Percentiles rank a stretch among this genome's conserved stretches.
Conservation (phyloP, 2,113 vertebrate genomes). For the Anas platyrhynchos region DNA sequence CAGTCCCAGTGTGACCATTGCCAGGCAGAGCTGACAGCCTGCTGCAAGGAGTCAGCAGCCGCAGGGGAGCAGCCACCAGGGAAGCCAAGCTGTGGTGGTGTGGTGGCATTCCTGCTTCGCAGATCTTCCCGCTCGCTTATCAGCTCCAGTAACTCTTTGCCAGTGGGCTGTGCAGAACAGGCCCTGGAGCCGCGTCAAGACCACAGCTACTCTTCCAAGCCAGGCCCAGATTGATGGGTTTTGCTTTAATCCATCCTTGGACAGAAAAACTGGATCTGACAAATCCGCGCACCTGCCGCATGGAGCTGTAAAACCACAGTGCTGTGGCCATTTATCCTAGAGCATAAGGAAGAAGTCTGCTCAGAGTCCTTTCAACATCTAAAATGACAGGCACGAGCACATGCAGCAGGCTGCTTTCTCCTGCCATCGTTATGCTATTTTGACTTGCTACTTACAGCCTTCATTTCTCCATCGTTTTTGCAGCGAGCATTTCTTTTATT, state of each 20-base stretch:
- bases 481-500: not conserved
- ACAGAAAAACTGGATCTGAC: slow-evolving; percentile 36
- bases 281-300: slow-evolving; percentile 17
- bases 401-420: slow-evolving; percentile 17
- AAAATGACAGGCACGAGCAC: slow-evolving; percentile 35
- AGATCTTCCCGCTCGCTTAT: not conserved
- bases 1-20: not conserved
- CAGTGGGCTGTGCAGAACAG: not conserved
- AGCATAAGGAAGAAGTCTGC: slow-evolving; percentile 49
- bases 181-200: not conserved
- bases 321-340: slow-evolving; percentile 42
- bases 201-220: not conserved
- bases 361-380: not conserved
- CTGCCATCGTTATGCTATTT: slow-evolving; percentile 9
- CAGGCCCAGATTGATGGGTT: slow-evolving; percentile 4
- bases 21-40: slow-evolving; percentile 6
- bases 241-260: slow-evolving; percentile 44
- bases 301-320: not conserved
- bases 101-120: slow-evolving; percentile 24
- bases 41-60: not conserved
- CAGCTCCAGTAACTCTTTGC: not conserved
- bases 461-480: slow-evolving; percentile 6
- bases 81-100: not conserved
- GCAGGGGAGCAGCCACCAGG: not conserved
- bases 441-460: slow-evolving; percentile 6